Evolutionary conservation across 2,113 vertebrate genomes (phyloP).

Genomic region (Cyanistes caeruleus): DNA sequence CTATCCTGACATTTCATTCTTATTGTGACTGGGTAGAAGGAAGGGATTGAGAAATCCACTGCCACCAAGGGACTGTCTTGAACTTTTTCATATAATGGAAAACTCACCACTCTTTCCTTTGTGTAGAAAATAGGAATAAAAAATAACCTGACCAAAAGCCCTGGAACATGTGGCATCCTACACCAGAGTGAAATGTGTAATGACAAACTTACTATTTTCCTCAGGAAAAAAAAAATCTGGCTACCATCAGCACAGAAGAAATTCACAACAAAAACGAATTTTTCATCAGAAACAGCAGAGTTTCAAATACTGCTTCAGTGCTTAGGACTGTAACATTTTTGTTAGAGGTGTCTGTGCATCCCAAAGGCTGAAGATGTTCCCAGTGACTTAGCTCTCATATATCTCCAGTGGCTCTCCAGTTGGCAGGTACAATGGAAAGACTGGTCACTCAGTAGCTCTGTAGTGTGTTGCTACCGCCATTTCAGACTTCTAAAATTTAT

Average conservation of each 20-base stretch:
- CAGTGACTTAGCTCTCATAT: accelerated
- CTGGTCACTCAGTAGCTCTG: background rate
- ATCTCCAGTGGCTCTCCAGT: background rate
- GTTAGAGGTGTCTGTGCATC: background rate
- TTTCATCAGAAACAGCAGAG: background rate
- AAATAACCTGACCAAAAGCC: background rate
- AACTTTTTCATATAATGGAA: background rate
- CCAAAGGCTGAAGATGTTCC: background rate
- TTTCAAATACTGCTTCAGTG: background rate
- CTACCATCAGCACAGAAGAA: background rate
- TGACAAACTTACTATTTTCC: background rate
- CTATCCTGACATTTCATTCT: background rate
- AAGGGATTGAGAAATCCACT: background rate
- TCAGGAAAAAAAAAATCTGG: background rate
- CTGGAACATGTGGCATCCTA: background rate
- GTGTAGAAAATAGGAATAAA: background rate
- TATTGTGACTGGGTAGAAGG: accelerated
- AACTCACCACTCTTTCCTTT: background rate
- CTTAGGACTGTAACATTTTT: background rate
- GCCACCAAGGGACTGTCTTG: background rate
- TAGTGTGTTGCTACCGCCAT: background rate
- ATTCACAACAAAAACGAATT: background rate
- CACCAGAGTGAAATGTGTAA: background rate
- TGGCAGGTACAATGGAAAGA: background rate
- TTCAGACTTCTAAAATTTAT: background rate